Evolutionary conservation across 1,140 invertebrate species (phyloP).

Genomic region (Delia radicum): DNA sequence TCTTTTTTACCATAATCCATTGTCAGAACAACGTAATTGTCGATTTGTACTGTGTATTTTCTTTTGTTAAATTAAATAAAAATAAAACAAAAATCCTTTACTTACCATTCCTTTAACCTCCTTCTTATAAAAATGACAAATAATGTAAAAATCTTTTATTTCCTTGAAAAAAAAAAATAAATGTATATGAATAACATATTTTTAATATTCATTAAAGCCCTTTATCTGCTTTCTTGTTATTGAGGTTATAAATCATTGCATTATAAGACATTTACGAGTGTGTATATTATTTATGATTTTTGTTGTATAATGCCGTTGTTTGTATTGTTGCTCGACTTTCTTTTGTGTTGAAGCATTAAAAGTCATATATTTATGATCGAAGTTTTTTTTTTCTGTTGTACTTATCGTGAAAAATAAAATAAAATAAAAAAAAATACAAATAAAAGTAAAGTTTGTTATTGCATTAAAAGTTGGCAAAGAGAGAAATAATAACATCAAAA

Average conservation of each 20-base stretch:
- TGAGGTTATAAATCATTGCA: neutral
- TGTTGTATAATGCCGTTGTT: neutral
- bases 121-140: no score
- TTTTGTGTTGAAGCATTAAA: neutral
- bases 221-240: neutral
- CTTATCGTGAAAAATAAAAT: neutral
- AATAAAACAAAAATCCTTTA: no score
- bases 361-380: conserved; percentile 1
- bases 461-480: neutral
- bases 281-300: neutral
- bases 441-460: neutral
- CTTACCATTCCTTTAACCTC: no score
- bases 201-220: neutral
- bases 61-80: no score
- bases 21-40: no score
- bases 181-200: neutral
- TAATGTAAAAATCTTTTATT: no score
- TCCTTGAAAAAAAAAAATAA: no score
- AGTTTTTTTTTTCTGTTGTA: neutral
- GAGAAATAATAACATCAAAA: neutral
- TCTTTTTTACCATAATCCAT: no score
- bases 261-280: neutral
- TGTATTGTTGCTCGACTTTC: neutral
- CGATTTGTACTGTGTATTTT: no score
- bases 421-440: neutral